Percentiles rank a stretch among this genome's conserved stretches.
These are phyloP conservation scores for Paratrypauchen microcephalus DNA, from an alignment of 2,797 vertebrate species.

Conservation along the genomic window DNA sequence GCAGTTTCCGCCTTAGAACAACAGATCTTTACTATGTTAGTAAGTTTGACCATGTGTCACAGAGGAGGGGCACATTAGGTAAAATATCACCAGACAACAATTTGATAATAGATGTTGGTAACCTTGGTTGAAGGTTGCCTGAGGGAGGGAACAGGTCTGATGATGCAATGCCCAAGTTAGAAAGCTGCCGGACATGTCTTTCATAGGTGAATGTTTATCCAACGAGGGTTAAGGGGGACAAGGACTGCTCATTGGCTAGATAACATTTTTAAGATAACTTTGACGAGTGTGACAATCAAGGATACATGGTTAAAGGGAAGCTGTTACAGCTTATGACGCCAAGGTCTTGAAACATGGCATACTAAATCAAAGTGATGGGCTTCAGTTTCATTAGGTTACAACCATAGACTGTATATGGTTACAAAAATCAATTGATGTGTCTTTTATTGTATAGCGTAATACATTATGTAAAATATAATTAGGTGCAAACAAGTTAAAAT, in stretches of 20 bases:
- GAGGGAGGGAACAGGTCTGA: conserved; percentile 11
- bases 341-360: not conserved
- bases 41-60: not conserved
- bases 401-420: too few relatives aligned
- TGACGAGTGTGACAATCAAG: not conserved
- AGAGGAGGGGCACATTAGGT: not conserved
- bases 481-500: not conserved
- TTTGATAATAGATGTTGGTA: conserved; percentile 43
- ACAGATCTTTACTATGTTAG: not conserved
- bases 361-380: not conserved
- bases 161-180: conserved; percentile 18
- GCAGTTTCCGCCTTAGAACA: too few relatives aligned
- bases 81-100: conserved; percentile 30
- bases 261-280: conserved; percentile 16
- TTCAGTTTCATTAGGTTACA: too few relatives aligned
- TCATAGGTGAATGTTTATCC: conserved; percentile 47
- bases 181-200: conserved; percentile 5
- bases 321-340: not conserved
- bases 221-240: conserved; percentile 24
- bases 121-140: conserved; percentile 72
- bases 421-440: too few relatives aligned
- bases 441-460: too few relatives aligned
- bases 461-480: not conserved
- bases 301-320: not conserved
- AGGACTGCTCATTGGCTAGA: conserved; percentile 30